These are phyloP conservation scores for Acyrthosiphon pisum DNA, from an alignment of 1,140 invertebrate species.

Conservation along the genomic window DNA sequence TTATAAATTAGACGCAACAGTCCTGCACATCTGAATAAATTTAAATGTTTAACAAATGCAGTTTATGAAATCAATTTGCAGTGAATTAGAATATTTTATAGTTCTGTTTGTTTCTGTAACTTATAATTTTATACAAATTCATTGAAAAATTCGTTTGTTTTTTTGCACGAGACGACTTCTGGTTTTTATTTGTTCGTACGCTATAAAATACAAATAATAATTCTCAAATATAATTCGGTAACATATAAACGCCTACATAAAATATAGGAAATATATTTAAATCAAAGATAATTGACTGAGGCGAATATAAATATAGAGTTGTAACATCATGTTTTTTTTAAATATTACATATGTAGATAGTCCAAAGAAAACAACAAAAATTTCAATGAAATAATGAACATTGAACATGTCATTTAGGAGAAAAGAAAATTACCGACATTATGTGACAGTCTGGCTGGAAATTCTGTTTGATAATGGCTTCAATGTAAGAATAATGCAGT, in stretches of 20 bases:
- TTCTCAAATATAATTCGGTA: neutral
- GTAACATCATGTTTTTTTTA: neutral
- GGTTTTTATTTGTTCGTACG: neutral
- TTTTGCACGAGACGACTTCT: neutral
- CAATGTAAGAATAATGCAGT: neutral
- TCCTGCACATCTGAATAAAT: neutral
- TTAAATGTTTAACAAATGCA: neutral
- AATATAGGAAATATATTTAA: neutral
- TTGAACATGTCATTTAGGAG: neutral
- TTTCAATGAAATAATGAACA: neutral
- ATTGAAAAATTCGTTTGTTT: neutral
- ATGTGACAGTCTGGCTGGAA: neutral
- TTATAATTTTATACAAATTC: neutral
- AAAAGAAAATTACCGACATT: neutral
- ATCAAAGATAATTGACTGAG: neutral
- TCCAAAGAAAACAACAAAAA: neutral
- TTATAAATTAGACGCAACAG: no score
- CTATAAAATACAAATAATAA: neutral
- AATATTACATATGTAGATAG: neutral
- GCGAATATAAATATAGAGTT: neutral
- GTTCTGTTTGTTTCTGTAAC: neutral
- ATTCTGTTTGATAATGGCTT: conserved; percentile 2
- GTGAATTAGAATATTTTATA: neutral
- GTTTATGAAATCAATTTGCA: neutral
- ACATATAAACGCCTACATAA: neutral